Conservation (phyloP, 2,888 invertebrate species). For the Eudasyphora cyanicolor region DNA sequence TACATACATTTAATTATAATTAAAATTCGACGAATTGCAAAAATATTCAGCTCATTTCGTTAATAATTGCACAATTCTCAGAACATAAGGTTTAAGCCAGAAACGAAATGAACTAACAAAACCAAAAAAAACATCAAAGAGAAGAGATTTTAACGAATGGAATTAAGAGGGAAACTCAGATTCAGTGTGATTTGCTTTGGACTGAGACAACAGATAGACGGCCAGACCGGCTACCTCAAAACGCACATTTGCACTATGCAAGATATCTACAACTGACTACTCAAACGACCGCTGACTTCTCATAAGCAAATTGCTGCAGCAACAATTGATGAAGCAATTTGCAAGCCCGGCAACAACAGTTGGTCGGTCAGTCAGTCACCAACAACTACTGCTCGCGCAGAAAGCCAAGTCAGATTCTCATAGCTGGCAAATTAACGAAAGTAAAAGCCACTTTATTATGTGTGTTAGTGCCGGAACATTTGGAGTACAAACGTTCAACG, state of each 20-base stretch:
- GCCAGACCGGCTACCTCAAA: neutral
- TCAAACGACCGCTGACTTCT: neutral
- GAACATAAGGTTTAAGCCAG: slow-evolving; percentile 19
- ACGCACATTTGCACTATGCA: slow-evolving; percentile 34
- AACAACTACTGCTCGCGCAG: neutral
- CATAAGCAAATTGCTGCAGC: slow-evolving; percentile 49
- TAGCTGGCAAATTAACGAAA: neutral
- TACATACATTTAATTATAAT: slow-evolving; percentile 34
- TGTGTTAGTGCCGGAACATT: no score
- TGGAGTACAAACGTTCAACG: slow-evolving; percentile 46
- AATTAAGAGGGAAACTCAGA: neutral
- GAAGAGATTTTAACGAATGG: slow-evolving; percentile 37
- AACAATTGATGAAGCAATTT: slow-evolving; percentile 57
- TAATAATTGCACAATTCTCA: slow-evolving; percentile 49
- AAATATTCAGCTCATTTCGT: slow-evolving; percentile 40
- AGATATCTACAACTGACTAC: neutral
- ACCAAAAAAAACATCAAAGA: slow-evolving; percentile 17
- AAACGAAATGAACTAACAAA: neutral
- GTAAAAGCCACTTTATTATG: slow-evolving; percentile 40
- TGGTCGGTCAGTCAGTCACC: neutral
- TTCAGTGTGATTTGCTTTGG: neutral
- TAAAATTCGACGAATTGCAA: slow-evolving; percentile 24
- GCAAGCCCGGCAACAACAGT: neutral
- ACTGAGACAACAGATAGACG: neutral
- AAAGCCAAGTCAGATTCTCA: neutral